A percentile compares a stretch with the other conserved stretches of the same genome.
Evolutionary conservation across 2,113 vertebrate species (phyloP).

Genomic region (Conger conger): DNA sequence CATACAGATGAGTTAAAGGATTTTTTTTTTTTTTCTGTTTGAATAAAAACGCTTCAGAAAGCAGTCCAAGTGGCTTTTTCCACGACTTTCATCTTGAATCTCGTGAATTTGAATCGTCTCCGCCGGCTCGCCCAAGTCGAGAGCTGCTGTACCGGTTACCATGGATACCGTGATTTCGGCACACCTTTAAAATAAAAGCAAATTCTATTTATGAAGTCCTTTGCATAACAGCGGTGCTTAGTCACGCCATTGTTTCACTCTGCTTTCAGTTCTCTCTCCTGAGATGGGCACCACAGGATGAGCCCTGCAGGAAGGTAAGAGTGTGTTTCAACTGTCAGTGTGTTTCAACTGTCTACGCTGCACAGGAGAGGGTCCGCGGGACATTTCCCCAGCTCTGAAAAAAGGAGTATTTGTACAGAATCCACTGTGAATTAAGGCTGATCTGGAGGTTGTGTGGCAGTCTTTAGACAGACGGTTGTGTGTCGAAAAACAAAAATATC

Average conservation of each 20-base stretch:
- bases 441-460: no score
- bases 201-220: neutral
- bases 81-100: neutral
- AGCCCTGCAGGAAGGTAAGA: slow-evolving; percentile 83
- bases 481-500: no score
- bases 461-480: no score
- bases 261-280: slow-evolving; percentile 85
- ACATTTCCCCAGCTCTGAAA: no score
- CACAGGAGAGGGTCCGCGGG: neutral
- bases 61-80: neutral
- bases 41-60: neutral
- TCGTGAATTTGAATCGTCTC: neutral
- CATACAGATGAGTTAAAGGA: neutral
- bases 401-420: no score
- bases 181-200: neutral
- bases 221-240: neutral
- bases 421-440: no score
- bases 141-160: neutral
- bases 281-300: slow-evolving; percentile 85
- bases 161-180: neutral
- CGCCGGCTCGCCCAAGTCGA: neutral
- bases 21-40: neutral
- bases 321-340: no score
- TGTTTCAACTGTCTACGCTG: neutral
- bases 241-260: slow-evolving; percentile 19